Conservation (phyloP, 37 sponge, comb jelly and placozoan genomes). For the Spongilla lacustris region DNA sequence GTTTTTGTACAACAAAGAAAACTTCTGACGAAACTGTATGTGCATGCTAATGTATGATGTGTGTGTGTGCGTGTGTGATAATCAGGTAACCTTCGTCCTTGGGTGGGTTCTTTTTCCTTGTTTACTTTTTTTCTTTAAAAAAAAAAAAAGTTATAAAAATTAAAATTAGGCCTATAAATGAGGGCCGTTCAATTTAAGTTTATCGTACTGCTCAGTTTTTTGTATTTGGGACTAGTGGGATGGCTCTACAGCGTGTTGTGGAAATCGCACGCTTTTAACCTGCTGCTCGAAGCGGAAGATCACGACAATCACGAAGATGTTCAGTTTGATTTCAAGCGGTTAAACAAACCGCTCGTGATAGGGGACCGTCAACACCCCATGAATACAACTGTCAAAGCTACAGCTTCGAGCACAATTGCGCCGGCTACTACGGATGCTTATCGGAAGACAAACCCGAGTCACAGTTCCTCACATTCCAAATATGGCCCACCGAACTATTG, state of each 20-base stretch:
- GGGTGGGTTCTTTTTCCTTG: too few relatives aligned
- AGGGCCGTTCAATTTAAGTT: slow-evolving; percentile 7
- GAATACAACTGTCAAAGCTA: neutral
- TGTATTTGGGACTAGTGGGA: slow-evolving; percentile 18
- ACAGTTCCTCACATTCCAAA: too few relatives aligned
- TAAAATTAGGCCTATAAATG: too few relatives aligned
- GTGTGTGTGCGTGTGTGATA: too few relatives aligned
- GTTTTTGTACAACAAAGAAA: too few relatives aligned
- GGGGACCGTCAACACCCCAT: neutral
- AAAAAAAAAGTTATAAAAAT: too few relatives aligned
- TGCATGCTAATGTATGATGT: too few relatives aligned
- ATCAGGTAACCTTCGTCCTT: too few relatives aligned
- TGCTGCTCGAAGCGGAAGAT: neutral
- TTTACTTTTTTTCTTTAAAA: too few relatives aligned
- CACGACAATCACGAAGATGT: slow-evolving; percentile 32
- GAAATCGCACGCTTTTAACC: neutral
- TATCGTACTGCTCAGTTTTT: slow-evolving; percentile 11
- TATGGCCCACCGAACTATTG: slow-evolving; percentile 51
- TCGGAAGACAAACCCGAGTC: too few relatives aligned
- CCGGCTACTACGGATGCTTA: neutral
- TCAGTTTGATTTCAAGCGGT: slow-evolving; percentile 34
- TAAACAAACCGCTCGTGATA: neutral
- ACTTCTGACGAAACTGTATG: too few relatives aligned
- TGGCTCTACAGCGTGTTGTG: slow-evolving; percentile 24
- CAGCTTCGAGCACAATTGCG: neutral